Conservation (phyloP, 1,140 invertebrate genomes). For the Lepidurus couesii region DNA sequence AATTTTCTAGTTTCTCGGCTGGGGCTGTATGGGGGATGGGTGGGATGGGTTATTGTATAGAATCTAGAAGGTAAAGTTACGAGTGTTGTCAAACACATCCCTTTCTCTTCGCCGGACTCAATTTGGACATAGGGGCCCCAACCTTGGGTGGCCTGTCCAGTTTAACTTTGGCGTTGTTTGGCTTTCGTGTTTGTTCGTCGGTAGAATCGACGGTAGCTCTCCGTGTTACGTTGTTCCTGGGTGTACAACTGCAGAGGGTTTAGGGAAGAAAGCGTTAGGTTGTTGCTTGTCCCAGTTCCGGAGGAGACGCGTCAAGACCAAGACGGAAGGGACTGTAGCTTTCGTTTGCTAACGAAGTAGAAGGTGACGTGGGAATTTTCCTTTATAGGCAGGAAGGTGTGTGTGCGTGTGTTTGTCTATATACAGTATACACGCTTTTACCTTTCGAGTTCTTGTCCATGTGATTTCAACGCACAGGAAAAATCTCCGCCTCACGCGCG, state of each 20-base stretch:
- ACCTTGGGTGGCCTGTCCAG: conserved; percentile 6
- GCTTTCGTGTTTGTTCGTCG: background rate
- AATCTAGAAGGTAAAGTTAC: background rate
- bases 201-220: background rate
- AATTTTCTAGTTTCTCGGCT: background rate
- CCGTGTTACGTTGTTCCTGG: background rate
- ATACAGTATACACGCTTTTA: background rate
- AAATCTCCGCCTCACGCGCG: background rate
- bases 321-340: too few relatives aligned
- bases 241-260: background rate
- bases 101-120: background rate
- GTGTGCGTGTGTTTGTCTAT: background rate
- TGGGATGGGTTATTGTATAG: background rate
- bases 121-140: background rate
- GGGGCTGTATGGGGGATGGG: conserved; percentile 11
- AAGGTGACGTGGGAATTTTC: background rate
- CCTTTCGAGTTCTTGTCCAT: background rate
- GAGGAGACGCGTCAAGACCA: background rate
- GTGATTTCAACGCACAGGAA: conserved; percentile 4
- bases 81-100: conserved; percentile 10
- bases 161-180: background rate
- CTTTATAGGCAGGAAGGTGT: background rate
- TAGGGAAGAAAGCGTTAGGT: background rate
- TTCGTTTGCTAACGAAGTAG: background rate
- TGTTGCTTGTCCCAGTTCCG: background rate